Evolutionary conservation across 2,113 vertebrate genomes (phyloP).

Genomic region (Picathartes gymnocephalus): DNA sequence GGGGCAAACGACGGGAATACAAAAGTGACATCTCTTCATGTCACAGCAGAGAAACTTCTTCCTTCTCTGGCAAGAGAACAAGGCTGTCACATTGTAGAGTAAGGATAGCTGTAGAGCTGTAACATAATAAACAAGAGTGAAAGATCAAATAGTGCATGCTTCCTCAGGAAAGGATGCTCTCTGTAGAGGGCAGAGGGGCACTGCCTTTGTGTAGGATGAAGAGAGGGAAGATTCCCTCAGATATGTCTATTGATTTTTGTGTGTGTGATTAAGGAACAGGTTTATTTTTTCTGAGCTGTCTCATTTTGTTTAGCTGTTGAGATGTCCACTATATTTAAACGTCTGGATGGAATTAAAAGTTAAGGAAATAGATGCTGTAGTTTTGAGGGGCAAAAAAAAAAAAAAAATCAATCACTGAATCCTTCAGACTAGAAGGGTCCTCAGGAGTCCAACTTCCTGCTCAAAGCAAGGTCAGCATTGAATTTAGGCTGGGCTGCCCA

Average conservation of each 20-base stretch:
- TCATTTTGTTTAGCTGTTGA: not conserved
- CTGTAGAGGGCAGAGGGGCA: not conserved
- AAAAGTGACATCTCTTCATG: constrained; percentile 20
- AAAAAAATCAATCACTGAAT: accelerated
- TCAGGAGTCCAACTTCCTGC: not conserved
- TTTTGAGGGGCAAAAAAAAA: not conserved
- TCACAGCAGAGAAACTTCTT: constrained; percentile 15
- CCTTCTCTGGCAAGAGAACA: not conserved
- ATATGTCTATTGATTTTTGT: not conserved
- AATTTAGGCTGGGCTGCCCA: not conserved
- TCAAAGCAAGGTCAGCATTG: not conserved
- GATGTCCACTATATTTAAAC: not conserved
- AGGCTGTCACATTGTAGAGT: not conserved
- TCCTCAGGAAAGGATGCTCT: not conserved
- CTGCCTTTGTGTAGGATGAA: not conserved
- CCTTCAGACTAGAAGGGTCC: not conserved
- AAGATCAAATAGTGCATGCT: not conserved
- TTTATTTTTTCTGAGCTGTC: not conserved
- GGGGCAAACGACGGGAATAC: not conserved
- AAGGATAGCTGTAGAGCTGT: not conserved
- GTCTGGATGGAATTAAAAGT: not conserved
- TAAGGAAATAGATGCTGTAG: not conserved
- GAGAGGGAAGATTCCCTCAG: not conserved
- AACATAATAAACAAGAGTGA: not conserved
- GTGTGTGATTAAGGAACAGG: not conserved